Evolutionary conservation across 2,888 invertebrate genomes (phyloP).

Genomic region (Isoperla grammatica): DNA sequence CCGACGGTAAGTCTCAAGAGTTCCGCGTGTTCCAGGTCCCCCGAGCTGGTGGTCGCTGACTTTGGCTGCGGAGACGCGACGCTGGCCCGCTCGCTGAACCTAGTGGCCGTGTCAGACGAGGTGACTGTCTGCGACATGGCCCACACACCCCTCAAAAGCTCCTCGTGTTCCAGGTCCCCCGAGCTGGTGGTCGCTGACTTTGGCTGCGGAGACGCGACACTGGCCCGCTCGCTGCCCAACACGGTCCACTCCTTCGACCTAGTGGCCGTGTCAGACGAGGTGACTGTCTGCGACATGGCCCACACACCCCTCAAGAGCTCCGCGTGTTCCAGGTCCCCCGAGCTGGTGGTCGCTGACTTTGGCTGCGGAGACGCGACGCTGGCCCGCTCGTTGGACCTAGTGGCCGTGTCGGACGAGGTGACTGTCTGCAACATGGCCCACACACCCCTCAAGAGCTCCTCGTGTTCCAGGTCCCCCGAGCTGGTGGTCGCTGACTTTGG

Average conservation of each 20-base stretch:
- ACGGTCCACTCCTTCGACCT: conserved; percentile 91
- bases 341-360: conserved; percentile 79
- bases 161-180: conserved; percentile 50
- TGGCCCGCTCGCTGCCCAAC: conserved; percentile 65
- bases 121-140: conserved; percentile 91
- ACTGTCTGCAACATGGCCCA: conserved; percentile 88
- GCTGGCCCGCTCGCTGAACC: conserved; percentile 72
- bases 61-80: conserved; percentile 95
- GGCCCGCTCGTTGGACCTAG: conserved; percentile 74
- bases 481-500: conserved; percentile 88
- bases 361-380: conserved; percentile 93
- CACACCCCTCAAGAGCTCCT: conserved; percentile 57
- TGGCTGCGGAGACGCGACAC: conserved; percentile 90
- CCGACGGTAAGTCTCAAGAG: no score
- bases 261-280: conserved; percentile 64
- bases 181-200: conserved; percentile 78
- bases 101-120: conserved; percentile 66
- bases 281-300: conserved; percentile 88
- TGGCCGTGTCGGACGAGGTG: conserved; percentile 67
- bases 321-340: conserved; percentile 59
- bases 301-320: no score
- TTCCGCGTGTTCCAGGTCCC: conserved; percentile 60
- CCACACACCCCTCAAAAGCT: conserved; percentile 62
- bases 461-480: conserved; percentile 53
- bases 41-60: conserved; percentile 71